Evolutionary conservation across 2,113 vertebrate species (phyloP).

Genomic region (Centropus bengalensis): DNA sequence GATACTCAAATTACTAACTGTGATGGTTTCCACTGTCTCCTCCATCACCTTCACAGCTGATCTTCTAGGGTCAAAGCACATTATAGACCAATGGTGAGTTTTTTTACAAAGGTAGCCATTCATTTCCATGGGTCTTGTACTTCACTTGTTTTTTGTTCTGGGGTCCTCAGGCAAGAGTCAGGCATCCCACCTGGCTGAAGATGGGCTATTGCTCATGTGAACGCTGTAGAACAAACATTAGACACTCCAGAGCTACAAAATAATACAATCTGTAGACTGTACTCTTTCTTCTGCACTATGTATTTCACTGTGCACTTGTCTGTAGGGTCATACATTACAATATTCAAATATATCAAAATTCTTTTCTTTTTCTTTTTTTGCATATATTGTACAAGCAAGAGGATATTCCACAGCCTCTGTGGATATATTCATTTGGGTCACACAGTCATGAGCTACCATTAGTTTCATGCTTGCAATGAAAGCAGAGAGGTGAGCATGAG

Average conservation of each 20-base stretch:
- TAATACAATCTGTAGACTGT: neutral
- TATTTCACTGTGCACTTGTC: neutral
- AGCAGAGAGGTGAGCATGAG: fast-evolving
- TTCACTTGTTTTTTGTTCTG: neutral
- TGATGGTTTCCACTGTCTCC: neutral
- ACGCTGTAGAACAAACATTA: neutral
- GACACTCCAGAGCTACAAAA: neutral
- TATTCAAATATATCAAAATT: neutral
- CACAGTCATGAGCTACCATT: neutral
- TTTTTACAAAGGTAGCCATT: neutral
- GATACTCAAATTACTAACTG: neutral
- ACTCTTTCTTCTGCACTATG: neutral
- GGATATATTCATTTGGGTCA: neutral
- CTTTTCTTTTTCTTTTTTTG: neutral
- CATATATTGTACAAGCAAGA: neutral
- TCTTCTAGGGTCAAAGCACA: neutral
- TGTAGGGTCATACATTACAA: neutral
- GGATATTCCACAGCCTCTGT: neutral
- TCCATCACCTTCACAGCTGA: neutral
- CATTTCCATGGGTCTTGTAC: neutral
- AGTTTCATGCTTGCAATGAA: neutral
- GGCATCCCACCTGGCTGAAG: neutral
- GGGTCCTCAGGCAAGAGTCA: neutral
- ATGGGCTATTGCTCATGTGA: neutral
- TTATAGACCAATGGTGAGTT: neutral